Evolutionary conservation across 2,113 vertebrate genomes (phyloP).

Genomic region (Scophthalmus maximus): DNA sequence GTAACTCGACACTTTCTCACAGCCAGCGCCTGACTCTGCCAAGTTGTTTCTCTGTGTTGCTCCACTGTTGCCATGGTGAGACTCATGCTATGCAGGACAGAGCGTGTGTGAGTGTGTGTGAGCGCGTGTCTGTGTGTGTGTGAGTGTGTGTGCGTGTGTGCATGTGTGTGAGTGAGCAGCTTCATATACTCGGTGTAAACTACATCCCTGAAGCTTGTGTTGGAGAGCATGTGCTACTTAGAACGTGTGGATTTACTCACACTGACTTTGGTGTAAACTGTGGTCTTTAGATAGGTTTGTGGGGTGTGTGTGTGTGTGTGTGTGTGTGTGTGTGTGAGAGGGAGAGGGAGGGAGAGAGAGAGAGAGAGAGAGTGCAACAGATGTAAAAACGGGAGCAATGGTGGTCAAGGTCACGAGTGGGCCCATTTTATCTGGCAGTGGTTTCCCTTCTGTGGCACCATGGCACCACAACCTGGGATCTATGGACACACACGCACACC

Average conservation of each 20-base stretch:
- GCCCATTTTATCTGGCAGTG: slow-evolving; percentile 56
- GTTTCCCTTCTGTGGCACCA: slow-evolving; percentile 62
- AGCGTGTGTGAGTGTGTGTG: slow-evolving; percentile 14
- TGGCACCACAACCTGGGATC: slow-evolving; percentile 53
- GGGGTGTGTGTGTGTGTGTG: not conserved
- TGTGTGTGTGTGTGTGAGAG: not conserved
- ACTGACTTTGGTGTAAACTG: slow-evolving; percentile 46
- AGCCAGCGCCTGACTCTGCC: slow-evolving; percentile 83
- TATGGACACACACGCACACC: slow-evolving; percentile 42
- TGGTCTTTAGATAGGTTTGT: slow-evolving; percentile 31
- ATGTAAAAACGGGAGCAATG: slow-evolving; percentile 86
- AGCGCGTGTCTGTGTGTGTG: slow-evolving; percentile 12
- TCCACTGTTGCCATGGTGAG: slow-evolving; percentile 93
- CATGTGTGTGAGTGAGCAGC: slow-evolving; percentile 19
- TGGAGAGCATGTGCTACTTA: slow-evolving; percentile 11
- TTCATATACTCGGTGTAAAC: slow-evolving; percentile 65
- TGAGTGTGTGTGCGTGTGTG: not conserved
- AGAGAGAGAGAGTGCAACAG: slow-evolving; percentile 57
- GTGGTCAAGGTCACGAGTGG: slow-evolving; percentile 87
- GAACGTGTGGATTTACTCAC: slow-evolving; percentile 40
- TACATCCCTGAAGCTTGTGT: slow-evolving; percentile 45
- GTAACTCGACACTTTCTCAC: slow-evolving; percentile 85
- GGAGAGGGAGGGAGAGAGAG: not conserved
- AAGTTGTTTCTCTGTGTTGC: slow-evolving; percentile 93
- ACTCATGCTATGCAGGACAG: slow-evolving; percentile 69